Evolutionary conservation across 1,140 invertebrate genomes (phyloP), one percentile per base, ranked within the genome.

Genomic region (Drosophila mojavensis): DNA sequence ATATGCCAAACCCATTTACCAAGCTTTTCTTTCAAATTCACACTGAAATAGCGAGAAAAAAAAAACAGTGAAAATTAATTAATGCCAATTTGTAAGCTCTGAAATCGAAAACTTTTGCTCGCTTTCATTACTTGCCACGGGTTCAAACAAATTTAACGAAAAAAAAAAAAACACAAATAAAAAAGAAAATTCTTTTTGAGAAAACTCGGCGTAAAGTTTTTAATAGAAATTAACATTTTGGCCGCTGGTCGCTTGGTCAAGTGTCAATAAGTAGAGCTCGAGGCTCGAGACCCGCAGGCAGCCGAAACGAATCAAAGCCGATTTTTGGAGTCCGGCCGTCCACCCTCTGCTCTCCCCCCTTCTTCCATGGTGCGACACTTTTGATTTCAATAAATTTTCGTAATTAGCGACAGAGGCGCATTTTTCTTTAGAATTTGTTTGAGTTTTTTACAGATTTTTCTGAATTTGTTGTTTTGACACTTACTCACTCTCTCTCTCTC

Each of bases 151-250:
- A 82, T 65, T 88, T 71, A 66, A 64, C 66, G 60, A 60, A 86
- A 80, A 63, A 43, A 50, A 45, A 70, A 76, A 65, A 61, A 7
- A 45, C 10, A 11, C 20, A 39, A 66, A 41, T 15, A 51, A 33
- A 62, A 59, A 45, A 74, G 53, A 61, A 82, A 79, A 79, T 82
- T 79, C 55, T 78, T 85, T 85, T 74, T 55, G 77, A 77, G 65
- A 77, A 83, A 82, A 81, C 73, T 82, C 69, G 58, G 70, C 54
- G 65, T 76, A 88, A 86, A 86, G 79, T 86, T 86, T 88, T 88
- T 88, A 88, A 86, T 88, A 88, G 83, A 83, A 86, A 88, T 86
- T 86, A 86, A 68, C 83, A 86, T 86, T 88, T 86, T 88, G 83
- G 84, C 78, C 68, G 68, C 76, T 79, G 83, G 68, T 75, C 82